These are phyloP conservation scores for Habropoda laboriosa DNA, from an alignment of 1,140 invertebrate species.

Conservation along the genomic window DNA sequence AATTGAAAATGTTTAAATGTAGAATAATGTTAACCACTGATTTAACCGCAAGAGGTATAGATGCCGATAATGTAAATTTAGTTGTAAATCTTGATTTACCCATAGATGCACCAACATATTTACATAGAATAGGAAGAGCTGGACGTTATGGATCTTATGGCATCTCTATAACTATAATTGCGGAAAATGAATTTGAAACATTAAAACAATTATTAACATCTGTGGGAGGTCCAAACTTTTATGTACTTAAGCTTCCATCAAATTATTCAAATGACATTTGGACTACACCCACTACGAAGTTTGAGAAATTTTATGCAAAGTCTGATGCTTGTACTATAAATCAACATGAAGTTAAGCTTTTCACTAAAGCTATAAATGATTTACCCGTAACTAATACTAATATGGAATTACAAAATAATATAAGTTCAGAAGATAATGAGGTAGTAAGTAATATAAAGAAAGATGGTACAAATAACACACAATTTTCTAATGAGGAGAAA, in stretches of 20 bases:
- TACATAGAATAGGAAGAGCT: conserved; percentile 97
- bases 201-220: conserved; percentile 83
- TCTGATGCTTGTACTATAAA: conserved; percentile 21
- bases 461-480: background rate
- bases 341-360: conserved; percentile 27
- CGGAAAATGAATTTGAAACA: conserved; percentile 83
- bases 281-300: conserved; percentile 65
- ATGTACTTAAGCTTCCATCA: conserved; percentile 80
- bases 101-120: conserved; percentile 91
- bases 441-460: background rate
- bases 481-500: background rate
- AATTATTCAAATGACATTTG: conserved; percentile 77
- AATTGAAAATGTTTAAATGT: conserved; percentile 90
- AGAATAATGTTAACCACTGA: conserved; percentile 96
- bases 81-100: conserved; percentile 97
- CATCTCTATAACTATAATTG: conserved; percentile 86
- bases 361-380: conserved; percentile 43
- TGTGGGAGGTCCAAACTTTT: conserved; percentile 80
- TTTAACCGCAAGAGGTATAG: conserved; percentile 93
- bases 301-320: conserved; percentile 69
- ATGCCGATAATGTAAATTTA: conserved; percentile 95
- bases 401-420: background rate
- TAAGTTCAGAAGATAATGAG: conserved; percentile 14
- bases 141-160: conserved; percentile 94
- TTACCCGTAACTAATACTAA: conserved; percentile 8